phyloP scores from a whole-genome alignment of 2,113 vertebrate species.

The Strix aluco region DNA sequence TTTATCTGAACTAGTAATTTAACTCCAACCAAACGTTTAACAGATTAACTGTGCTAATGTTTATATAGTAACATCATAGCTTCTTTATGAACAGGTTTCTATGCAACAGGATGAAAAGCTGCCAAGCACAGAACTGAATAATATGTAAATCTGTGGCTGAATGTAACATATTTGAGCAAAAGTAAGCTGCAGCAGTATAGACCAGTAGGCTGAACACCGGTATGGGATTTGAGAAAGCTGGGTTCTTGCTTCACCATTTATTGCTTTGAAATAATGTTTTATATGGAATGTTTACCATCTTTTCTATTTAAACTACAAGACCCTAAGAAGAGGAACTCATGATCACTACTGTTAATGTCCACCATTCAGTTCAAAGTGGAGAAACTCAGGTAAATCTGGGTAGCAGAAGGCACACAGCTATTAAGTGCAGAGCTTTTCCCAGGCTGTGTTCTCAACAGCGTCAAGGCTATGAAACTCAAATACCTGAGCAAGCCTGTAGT shows the following conservation, averaged over 20 bases:
- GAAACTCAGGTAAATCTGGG: not conserved
- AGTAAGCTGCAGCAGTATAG: not conserved
- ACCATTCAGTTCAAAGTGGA: not conserved
- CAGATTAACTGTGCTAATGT: not conserved
- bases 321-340: not conserved
- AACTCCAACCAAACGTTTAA: not conserved
- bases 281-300: not conserved
- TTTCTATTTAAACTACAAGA: not conserved
- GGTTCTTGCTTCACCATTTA: not conserved
- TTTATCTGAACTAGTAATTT: not conserved
- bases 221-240: not conserved
- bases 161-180: not conserved
- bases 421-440: not conserved
- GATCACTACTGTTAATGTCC: not conserved
- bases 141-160: not conserved
- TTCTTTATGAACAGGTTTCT: not conserved
- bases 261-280: not conserved
- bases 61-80: not conserved
- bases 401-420: not conserved
- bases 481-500: not conserved
- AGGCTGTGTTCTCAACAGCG: not conserved
- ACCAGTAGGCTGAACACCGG: not conserved
- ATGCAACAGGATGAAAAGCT: not conserved
- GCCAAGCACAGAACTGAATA: not conserved
- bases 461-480: not conserved